Conservation (phyloP, 2,888 invertebrate genomes). For the Nyleta sp. region DNA sequence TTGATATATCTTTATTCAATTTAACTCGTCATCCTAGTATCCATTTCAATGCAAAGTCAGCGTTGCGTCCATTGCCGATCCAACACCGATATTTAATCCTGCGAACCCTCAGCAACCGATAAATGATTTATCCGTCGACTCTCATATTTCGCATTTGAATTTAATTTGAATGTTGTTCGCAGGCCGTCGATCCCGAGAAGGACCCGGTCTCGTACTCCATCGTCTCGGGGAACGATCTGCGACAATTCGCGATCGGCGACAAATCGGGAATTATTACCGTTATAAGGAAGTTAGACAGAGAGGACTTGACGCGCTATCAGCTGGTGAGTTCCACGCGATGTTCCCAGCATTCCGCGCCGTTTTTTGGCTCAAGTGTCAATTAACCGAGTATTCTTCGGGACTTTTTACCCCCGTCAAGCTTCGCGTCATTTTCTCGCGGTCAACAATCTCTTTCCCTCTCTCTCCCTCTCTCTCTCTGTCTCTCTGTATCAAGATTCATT, state of each 20-base stretch:
- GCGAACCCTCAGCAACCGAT: no score
- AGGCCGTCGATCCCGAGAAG: slow-evolving; percentile 95
- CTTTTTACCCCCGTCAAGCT: slow-evolving; percentile 7
- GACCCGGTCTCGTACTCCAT: slow-evolving; percentile 94
- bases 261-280: slow-evolving; percentile 95
- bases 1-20: no score
- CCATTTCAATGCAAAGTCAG: no score
- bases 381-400: slow-evolving; percentile 29
- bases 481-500: not conserved
- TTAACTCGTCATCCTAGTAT: no score
- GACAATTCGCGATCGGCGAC: slow-evolving; percentile 93
- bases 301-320: slow-evolving; percentile 94
- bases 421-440: slow-evolving; percentile 1
- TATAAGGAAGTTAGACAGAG: slow-evolving; percentile 92
- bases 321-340: slow-evolving; percentile 84
- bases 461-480: not conserved
- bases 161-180: slow-evolving; percentile 68
- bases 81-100: no score
- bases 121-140: no score
- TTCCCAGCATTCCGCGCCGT: slow-evolving; percentile 26
- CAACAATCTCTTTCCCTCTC: slow-evolving; percentile 1
- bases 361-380: slow-evolving; percentile 44
- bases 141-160: slow-evolving; percentile 2
- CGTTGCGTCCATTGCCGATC: no score
- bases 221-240: slow-evolving; percentile 93